A percentile compares a stretch with the other conserved stretches of the same genome.
phyloP scores from a whole-genome alignment of 2,113 vertebrate species.

The Gymnocephalus cernua region DNA sequence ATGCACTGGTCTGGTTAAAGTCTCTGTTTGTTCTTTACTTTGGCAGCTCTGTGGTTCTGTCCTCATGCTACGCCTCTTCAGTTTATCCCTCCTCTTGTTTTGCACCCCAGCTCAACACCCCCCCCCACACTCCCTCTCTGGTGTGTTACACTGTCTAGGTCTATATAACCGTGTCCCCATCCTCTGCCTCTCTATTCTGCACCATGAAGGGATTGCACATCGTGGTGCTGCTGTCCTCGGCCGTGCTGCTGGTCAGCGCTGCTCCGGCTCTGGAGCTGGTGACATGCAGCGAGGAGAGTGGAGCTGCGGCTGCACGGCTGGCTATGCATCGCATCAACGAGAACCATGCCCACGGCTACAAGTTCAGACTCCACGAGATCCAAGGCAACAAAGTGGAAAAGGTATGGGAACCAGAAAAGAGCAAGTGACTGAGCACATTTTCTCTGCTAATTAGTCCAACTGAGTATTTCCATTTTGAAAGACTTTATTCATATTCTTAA shows the following conservation, averaged over 20 bases:
- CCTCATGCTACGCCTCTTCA: neutral
- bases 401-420: constrained; percentile 18
- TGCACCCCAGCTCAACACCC: no score
- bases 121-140: neutral
- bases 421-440: neutral
- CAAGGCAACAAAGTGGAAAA: neutral
- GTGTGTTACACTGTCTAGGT: neutral
- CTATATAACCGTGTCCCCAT: constrained; percentile 4
- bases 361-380: constrained; percentile 57
- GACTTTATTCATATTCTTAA: no score
- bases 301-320: neutral
- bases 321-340: constrained; percentile 57
- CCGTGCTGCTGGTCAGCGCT: neutral
- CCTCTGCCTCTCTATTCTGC: neutral
- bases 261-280: neutral
- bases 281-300: constrained; percentile 26
- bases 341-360: constrained; percentile 72
- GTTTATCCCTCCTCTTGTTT: neutral
- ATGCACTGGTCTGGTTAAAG: constrained; percentile 39
- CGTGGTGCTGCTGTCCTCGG: constrained; percentile 44
- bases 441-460: neutral
- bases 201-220: constrained; percentile 62
- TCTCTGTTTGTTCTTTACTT: constrained; percentile 40
- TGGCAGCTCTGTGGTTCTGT: neutral
- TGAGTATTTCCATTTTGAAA: neutral